phyloP scores from a whole-genome alignment of 1,140 invertebrate genomes.

The Oryctes rhinoceros region DNA sequence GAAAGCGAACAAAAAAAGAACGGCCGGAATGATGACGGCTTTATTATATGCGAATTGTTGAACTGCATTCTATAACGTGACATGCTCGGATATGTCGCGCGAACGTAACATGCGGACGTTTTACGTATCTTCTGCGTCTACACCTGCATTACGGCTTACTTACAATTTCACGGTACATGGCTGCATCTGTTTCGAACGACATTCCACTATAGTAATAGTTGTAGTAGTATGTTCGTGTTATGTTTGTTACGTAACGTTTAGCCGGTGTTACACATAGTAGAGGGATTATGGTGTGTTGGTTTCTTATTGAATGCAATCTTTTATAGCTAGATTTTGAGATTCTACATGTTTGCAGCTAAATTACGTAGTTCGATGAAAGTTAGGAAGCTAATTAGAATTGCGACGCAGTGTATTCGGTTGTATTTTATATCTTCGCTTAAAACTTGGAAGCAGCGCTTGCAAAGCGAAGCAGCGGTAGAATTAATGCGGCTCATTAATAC shows the following conservation, averaged over 20 bases:
- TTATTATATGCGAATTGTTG: slow-evolving; percentile 14
- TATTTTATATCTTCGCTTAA: too few relatives aligned
- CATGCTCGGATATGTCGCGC: neutral
- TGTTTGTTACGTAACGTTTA: neutral
- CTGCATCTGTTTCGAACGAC: neutral
- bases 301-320: too few relatives aligned
- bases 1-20: neutral
- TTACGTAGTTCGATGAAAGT: too few relatives aligned
- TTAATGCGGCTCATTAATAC: too few relatives aligned
- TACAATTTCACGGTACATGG: slow-evolving; percentile 2
- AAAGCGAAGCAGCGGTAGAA: too few relatives aligned
- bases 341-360: too few relatives aligned
- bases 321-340: too few relatives aligned
- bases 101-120: neutral
- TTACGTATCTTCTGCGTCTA: neutral
- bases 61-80: neutral
- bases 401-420: too few relatives aligned
- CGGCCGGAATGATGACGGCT: neutral
- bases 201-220: neutral
- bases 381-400: too few relatives aligned
- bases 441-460: too few relatives aligned
- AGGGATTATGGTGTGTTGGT: too few relatives aligned
- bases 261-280: neutral
- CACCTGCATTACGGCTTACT: neutral
- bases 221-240: neutral